A percentile compares a stretch with the other conserved stretches of the same genome.
Conservation (phyloP, 37 sponge, comb jelly and placozoan genomes). For the Haliclona indistincta region DNA sequence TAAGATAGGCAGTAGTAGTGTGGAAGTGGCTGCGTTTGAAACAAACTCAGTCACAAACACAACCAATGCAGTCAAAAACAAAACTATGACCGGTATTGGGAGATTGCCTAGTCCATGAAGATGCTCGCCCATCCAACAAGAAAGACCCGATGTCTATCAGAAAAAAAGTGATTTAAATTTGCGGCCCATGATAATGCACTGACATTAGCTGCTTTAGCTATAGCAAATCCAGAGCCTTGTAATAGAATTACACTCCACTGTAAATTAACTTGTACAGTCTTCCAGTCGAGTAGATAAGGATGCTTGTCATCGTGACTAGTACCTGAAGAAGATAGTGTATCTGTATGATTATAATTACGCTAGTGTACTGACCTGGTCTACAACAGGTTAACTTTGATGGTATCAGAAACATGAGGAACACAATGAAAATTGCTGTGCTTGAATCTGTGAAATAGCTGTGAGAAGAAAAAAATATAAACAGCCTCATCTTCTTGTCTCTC, state of each 20-base stretch:
- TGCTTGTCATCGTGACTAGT: conserved; percentile 18
- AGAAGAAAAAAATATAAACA: background rate
- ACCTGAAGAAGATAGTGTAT: too few species aligned
- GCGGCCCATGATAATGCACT: background rate
- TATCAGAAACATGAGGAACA: conserved; percentile 78
- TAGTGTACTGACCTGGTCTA: background rate
- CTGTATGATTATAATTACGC: background rate
- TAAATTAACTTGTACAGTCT: conserved; percentile 75
- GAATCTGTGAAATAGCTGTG: conserved; percentile 77
- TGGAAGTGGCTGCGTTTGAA: conserved; percentile 89
- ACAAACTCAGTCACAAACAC: conserved; percentile 82
- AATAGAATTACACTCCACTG: conserved; percentile 94
- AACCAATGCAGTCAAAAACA: conserved; percentile 62
- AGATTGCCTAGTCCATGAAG: conserved; percentile 40
- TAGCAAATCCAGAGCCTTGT: conserved; percentile 87
- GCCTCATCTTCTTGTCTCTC: background rate
- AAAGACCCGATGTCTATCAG: conserved; percentile 74
- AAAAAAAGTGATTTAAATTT: too few species aligned
- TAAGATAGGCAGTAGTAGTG: conserved; percentile 91
- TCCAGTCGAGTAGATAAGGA: conserved; percentile 73
- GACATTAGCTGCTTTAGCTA: conserved; percentile 75
- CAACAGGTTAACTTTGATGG: conserved; percentile 52
- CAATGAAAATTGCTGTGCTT: conserved; percentile 71
- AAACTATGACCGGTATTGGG: conserved; percentile 41
- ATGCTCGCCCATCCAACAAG: conserved; percentile 62